A percentile compares a stretch with the other conserved stretches of the same genome.
These are phyloP conservation scores for Galeopterus variegatus DNA, from an alignment of 2,113 vertebrate genomes.

Conservation along the genomic window DNA sequence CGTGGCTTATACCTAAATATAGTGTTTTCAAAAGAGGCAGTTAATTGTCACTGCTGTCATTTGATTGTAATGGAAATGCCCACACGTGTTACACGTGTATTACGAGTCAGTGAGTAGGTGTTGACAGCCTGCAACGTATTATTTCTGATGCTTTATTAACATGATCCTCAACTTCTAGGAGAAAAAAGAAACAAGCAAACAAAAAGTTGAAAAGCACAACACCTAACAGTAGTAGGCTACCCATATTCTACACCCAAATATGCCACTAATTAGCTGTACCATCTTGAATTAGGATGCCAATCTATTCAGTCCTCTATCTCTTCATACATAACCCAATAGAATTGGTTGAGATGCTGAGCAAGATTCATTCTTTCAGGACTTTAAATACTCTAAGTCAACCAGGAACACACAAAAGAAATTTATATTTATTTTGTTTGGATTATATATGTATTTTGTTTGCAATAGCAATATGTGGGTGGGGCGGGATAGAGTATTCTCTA, in stretches of 20 bases:
- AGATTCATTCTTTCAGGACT: neutral
- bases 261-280: neutral
- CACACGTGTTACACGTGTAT: neutral
- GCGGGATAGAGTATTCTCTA: neutral
- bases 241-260: neutral
- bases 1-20: neutral
- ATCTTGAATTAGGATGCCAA: neutral
- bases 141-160: slow-evolving; percentile 13
- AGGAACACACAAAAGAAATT: neutral
- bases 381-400: neutral
- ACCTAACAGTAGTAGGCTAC: neutral
- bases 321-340: neutral
- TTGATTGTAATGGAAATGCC: neutral
- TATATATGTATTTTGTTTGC: slow-evolving; percentile 1
- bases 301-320: neutral
- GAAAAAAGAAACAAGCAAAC: neutral
- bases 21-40: neutral
- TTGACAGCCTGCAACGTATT: neutral
- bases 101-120: neutral
- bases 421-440: neutral
- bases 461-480: neutral
- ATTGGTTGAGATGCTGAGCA: neutral
- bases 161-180: neutral
- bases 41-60: neutral
- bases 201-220: neutral